Base-by-base conservation (phyloP, 2,797 vertebrate genomes). In the Salarias fasciatus region DNA sequence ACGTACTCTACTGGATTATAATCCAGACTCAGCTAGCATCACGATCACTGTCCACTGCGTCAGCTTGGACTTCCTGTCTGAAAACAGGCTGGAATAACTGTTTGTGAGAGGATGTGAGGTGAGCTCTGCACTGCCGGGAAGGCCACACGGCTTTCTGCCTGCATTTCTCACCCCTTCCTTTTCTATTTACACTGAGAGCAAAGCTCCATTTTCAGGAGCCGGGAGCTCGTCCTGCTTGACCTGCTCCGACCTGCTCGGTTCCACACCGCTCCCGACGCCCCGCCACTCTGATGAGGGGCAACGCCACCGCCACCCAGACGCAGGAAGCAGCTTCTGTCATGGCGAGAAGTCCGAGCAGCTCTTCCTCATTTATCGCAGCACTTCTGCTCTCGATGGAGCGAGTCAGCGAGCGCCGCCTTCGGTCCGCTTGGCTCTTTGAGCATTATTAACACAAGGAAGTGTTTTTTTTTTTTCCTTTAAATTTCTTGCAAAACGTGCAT, bases 281-380 rank as follows among this genome's bases (percentile, higher is more conserved):
- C 2, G 12, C n/a, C 11, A 5, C 4, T 12, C 2, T 40, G 37
- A 12, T 24, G 2, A 3, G 3, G 18, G 18, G 18, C n/a, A 24
- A 24, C 18, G 3, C 24, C 18, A 24, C 18, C n/a, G n/a, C n/a
- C n/a, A 24, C 18, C 2, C 18, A 24, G 18, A 24, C 24, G n/a
- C n/a, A n/a, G n/a, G n/a, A n/a, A n/a, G n/a, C n/a, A n/a, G n/a
- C 8, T 4, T 35, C 33, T 35, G 33, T 6, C 9, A 35, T 6
- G 33, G 35, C 6, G 35, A 33, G 8, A 8, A 9, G 33, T 6
- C 33, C 35, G 33, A 35, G 33, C 6, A 35, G 33, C 2, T 24
- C 43, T 54, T 51, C 45, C 43, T 57, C 57, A 51, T 63, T 49
- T 44, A 41, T n/a, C n/a, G 12, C 15, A 29, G 18, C 57, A 46